Conservation (phyloP, 92 coral and sea anemone genomes). For the Paramuricea clavata region DNA sequence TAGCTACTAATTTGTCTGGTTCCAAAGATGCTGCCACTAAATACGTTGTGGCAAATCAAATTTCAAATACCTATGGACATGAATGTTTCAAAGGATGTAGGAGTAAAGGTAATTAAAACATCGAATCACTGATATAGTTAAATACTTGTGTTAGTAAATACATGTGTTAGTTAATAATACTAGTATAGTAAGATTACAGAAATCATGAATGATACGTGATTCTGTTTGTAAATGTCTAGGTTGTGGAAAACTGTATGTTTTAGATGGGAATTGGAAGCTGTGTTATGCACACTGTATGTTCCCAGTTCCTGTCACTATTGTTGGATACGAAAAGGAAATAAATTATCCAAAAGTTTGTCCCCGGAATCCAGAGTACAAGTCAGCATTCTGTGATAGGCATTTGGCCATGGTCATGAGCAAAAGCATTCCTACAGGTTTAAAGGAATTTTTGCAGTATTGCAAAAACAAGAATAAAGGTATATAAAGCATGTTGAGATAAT, state of each 20-base stretch:
- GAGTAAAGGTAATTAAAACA: conserved; percentile 43
- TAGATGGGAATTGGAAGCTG: conserved; percentile 70
- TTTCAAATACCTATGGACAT: conserved; percentile 16
- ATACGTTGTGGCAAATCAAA: conserved; percentile 1
- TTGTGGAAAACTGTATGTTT: conserved; percentile 62
- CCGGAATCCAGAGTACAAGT: conserved; percentile 21
- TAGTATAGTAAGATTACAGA: no score
- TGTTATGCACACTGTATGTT: conserved; percentile 66
- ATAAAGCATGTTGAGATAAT: no score
- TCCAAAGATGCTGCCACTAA: conserved; percentile 55
- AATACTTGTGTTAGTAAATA: no score
- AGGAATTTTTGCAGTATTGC: conserved; percentile 35
- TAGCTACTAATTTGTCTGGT: conserved; percentile 4
- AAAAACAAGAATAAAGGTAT: conserved; percentile 50
- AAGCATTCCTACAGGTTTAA: conserved; percentile 41
- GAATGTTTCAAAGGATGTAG: conserved; percentile 30
- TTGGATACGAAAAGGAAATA: conserved; percentile 57
- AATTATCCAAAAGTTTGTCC: conserved; percentile 64
- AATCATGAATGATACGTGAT: no score
- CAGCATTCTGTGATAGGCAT: conserved; percentile 51
- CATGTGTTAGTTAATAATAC: no score
- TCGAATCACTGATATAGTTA: no score
- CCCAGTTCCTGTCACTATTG: conserved; percentile 55
- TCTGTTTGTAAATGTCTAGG: no score
- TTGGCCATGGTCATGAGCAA: background rate